Evolutionary conservation across 2,797 vertebrate genomes (phyloP).

Genomic region (Sebastes reedi): DNA sequence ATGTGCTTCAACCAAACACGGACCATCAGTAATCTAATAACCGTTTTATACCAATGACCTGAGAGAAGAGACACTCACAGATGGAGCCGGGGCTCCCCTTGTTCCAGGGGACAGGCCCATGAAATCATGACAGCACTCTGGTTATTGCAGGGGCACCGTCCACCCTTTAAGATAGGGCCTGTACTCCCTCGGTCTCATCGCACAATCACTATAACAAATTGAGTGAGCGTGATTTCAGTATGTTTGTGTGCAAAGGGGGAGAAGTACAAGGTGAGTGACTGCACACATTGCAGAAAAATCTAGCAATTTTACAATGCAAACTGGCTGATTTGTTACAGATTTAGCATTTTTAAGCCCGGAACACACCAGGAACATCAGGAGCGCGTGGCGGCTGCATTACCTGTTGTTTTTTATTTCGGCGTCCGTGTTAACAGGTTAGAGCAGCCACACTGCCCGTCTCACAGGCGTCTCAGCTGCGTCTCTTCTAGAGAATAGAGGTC

Average conservation of each 20-base stretch:
- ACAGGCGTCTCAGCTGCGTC: no score
- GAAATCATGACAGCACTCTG: constrained; percentile 26
- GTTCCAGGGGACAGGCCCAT: constrained; percentile 32
- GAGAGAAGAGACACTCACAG: constrained; percentile 41
- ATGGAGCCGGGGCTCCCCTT: constrained; percentile 16
- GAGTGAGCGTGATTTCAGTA: background rate
- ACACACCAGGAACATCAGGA: no score
- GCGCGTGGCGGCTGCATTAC: no score
- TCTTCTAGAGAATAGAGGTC: no score
- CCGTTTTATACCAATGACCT: constrained; percentile 41
- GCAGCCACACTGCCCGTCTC: no score
- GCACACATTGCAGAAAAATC: background rate
- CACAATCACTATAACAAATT: constrained; percentile 26
- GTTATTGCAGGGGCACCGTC: constrained; percentile 24
- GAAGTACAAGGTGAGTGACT: background rate
- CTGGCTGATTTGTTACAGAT: background rate
- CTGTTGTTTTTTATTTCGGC: no score
- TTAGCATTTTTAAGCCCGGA: no score
- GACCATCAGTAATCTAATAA: constrained; percentile 54
- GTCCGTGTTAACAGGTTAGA: no score
- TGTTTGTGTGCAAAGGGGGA: constrained; percentile 9
- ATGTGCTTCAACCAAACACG: constrained; percentile 37
- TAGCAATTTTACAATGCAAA: background rate
- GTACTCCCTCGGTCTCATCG: constrained; percentile 11
- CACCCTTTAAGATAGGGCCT: constrained; percentile 10